These are phyloP conservation scores for Oasisia sp. DNA, from an alignment of 2,888 invertebrate genomes.

Conservation along the genomic window DNA sequence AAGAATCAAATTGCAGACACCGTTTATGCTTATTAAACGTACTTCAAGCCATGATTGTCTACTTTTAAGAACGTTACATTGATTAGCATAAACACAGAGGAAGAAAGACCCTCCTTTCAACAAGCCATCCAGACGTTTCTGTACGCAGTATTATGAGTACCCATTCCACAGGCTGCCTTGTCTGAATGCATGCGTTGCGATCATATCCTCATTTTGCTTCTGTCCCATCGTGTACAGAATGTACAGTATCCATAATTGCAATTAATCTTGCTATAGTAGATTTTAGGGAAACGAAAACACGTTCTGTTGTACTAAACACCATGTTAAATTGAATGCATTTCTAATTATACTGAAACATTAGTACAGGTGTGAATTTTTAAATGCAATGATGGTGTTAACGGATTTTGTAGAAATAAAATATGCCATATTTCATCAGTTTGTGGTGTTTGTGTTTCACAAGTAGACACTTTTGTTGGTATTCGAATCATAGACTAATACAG, in stretches of 20 bases:
- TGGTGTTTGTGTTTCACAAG: neutral
- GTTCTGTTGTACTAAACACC: neutral
- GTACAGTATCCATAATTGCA: neutral
- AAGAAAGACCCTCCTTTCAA: neutral
- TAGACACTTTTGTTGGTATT: neutral
- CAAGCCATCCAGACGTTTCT: neutral
- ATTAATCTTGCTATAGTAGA: neutral
- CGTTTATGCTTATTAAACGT: no score
- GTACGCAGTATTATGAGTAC: neutral
- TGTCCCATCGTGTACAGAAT: neutral
- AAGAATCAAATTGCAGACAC: no score
- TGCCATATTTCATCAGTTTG: slow-evolving; percentile 4
- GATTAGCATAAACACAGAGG: no score
- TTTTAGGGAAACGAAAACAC: neutral
- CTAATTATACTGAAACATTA: neutral
- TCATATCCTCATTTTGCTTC: neutral
- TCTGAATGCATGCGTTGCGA: neutral
- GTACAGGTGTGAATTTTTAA: neutral
- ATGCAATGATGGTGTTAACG: neutral
- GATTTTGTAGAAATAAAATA: slow-evolving; percentile 13
- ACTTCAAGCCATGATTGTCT: no score
- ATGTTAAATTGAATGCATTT: neutral
- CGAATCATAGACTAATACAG: neutral
- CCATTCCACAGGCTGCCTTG: neutral
- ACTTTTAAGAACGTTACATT: no score